A percentile compares a stretch with the other conserved stretches of the same genome.
Evolutionary conservation across 92 coral and sea anemone species (phyloP).

Genomic region (Virgularia gustaviana): DNA sequence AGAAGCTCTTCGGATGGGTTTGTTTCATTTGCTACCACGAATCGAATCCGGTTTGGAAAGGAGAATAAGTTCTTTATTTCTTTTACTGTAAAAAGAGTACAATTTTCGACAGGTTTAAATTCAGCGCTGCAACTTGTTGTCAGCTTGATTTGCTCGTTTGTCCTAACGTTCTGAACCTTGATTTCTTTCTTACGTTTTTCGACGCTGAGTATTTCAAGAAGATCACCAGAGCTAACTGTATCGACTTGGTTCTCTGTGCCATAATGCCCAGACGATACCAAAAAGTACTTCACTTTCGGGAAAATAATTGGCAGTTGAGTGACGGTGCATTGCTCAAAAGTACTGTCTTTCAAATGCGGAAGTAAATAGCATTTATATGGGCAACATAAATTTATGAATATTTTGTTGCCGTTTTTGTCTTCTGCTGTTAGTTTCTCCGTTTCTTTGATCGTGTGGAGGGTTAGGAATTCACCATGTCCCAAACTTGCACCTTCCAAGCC

Average conservation of each 20-base stretch:
- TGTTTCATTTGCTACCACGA: not conserved
- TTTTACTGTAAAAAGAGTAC: not conserved
- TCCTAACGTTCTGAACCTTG: not conserved
- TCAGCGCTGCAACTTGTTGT: slow-evolving; percentile 3
- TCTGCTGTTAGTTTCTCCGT: slow-evolving; percentile 20
- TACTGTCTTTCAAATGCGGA: slow-evolving; percentile 24
- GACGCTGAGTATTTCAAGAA: slow-evolving; percentile 2
- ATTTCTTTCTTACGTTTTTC: slow-evolving; percentile 2
- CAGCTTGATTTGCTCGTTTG: not conserved
- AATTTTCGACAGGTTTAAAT: slow-evolving; percentile 16
- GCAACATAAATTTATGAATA: slow-evolving; percentile 17
- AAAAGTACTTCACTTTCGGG: slow-evolving; percentile 12
- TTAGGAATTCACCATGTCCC: slow-evolving; percentile 38
- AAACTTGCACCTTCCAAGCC: slow-evolving; percentile 19
- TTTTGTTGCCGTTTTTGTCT: slow-evolving; percentile 6
- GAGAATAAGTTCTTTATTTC: slow-evolving; percentile 13
- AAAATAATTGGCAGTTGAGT: not conserved
- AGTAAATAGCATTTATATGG: slow-evolving; percentile 31
- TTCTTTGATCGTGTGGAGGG: slow-evolving; percentile 28
- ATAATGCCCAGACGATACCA: slow-evolving; percentile 12
- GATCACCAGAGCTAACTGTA: not conserved
- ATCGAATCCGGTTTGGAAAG: slow-evolving; percentile 18
- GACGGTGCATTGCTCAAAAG: not conserved
- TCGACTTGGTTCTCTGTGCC: slow-evolving; percentile 1
- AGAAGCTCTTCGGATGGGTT: not conserved